Percentiles rank a stretch among this genome's conserved stretches.
Evolutionary conservation across 2,888 invertebrate genomes (phyloP).

Genomic region (Drosophila cracens): DNA sequence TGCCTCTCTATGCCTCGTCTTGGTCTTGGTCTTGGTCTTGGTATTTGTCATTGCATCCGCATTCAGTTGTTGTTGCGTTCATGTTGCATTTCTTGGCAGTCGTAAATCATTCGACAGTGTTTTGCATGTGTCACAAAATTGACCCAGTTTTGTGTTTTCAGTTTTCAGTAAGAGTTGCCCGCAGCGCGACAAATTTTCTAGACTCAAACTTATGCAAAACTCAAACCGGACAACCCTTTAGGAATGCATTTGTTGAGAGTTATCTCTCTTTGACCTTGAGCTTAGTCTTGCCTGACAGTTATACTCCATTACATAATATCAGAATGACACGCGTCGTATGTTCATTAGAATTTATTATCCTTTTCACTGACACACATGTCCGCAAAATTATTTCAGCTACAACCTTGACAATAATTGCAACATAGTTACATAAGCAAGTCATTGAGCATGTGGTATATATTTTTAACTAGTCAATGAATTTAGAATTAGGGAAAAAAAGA

Average conservation of each 20-base stretch:
- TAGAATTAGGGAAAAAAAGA: background rate
- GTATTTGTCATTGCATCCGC: conserved; percentile 46
- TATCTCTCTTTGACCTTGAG: conserved; percentile 34
- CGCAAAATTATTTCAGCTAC: background rate
- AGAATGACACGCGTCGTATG: conserved; percentile 41
- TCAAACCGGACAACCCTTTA: conserved; percentile 35
- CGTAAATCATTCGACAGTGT: conserved; percentile 67
- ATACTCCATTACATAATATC: conserved; percentile 34
- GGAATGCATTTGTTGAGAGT: background rate
- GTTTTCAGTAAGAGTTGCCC: conserved; percentile 33
- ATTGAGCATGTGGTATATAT: conserved; percentile 1
- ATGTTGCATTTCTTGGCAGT: conserved; percentile 45
- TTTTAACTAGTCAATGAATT: background rate
- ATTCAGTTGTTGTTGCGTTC: conserved; percentile 36
- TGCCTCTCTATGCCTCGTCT: conserved; percentile 10
- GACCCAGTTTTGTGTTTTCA: conserved; percentile 40
- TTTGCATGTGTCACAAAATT: conserved; percentile 67
- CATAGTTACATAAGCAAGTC: background rate
- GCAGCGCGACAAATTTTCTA: conserved; percentile 37
- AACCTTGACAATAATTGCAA: conserved; percentile 25
- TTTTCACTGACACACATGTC: conserved; percentile 40
- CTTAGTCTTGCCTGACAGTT: background rate
- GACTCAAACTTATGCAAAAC: conserved; percentile 44
- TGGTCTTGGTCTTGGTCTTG: conserved; percentile 9
- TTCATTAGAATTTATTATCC: conserved; percentile 12